Evolutionary conservation across 2,888 invertebrate species (phyloP).

Genomic region (Thymelicus acteon): DNA sequence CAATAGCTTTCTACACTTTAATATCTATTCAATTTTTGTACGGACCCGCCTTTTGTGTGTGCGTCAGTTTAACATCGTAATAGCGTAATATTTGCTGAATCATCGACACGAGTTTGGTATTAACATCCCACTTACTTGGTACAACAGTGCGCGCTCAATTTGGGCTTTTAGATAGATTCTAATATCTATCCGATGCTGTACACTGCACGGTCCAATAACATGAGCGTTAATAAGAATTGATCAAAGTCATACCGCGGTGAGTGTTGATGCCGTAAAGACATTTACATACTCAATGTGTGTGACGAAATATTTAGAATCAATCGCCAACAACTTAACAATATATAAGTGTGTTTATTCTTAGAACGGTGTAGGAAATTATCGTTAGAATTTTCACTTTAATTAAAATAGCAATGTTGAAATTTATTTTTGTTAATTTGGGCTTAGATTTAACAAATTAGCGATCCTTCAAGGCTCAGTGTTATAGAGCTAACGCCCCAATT

Average conservation of each 20-base stretch:
- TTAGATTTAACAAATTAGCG: no score
- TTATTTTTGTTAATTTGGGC: background rate
- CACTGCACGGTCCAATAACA: slow-evolving; percentile 10
- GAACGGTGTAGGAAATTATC: background rate
- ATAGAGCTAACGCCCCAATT: no score
- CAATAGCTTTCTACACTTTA: slow-evolving; percentile 16
- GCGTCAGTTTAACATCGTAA: slow-evolving; percentile 37
- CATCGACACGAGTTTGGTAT: slow-evolving; percentile 51
- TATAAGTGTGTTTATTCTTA: slow-evolving; percentile 3
- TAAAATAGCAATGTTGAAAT: background rate
- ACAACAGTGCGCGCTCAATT: slow-evolving; percentile 46
- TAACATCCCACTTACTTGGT: slow-evolving; percentile 57
- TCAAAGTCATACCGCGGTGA: slow-evolving; percentile 6
- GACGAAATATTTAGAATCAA: slow-evolving; percentile 8
- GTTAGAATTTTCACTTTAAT: background rate
- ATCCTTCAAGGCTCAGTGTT: no score
- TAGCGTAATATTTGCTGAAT: slow-evolving; percentile 56
- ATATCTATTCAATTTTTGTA: slow-evolving; percentile 31
- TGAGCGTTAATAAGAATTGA: slow-evolving; percentile 1
- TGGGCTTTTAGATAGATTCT: slow-evolving; percentile 18
- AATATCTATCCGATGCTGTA: background rate
- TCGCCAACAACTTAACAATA: slow-evolving; percentile 6
- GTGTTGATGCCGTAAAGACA: slow-evolving; percentile 6
- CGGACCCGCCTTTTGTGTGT: slow-evolving; percentile 37
- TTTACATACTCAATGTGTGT: slow-evolving; percentile 14